phyloP scores from a whole-genome alignment of 2,797 vertebrate species.

The Glyptemys insculpta region DNA sequence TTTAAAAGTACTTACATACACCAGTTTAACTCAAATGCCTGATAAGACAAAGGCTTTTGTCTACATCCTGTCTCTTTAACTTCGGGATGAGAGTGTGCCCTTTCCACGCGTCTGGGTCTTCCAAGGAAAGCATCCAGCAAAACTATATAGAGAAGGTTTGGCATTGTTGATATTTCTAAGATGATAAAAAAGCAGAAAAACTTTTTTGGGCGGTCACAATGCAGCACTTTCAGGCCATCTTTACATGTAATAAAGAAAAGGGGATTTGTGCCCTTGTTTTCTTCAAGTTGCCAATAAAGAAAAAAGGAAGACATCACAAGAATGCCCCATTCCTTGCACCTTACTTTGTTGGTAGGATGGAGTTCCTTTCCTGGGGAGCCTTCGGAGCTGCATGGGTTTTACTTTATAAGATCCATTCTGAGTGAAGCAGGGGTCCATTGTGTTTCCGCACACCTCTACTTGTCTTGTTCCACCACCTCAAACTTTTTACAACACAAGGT shows the following conservation, averaged over 20 bases:
- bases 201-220: background rate
- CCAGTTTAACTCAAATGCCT: background rate
- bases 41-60: background rate
- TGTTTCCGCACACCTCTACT: background rate
- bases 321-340: fast-evolving
- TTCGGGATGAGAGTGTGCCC: background rate
- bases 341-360: fast-evolving
- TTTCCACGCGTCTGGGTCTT: background rate
- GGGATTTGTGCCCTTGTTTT: background rate
- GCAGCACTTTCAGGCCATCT: background rate
- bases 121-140: background rate
- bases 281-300: background rate
- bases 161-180: background rate
- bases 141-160: background rate
- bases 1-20: background rate
- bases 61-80: background rate
- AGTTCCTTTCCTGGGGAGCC: background rate
- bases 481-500: background rate
- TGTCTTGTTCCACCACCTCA: background rate
- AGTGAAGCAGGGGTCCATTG: background rate
- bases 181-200: background rate
- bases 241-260: background rate
- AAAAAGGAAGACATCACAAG: background rate
- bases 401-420: background rate
- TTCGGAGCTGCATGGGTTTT: background rate